phyloP scores from a whole-genome alignment of 2,113 vertebrate genomes.

The Pelvicachromis taeniatus region DNA sequence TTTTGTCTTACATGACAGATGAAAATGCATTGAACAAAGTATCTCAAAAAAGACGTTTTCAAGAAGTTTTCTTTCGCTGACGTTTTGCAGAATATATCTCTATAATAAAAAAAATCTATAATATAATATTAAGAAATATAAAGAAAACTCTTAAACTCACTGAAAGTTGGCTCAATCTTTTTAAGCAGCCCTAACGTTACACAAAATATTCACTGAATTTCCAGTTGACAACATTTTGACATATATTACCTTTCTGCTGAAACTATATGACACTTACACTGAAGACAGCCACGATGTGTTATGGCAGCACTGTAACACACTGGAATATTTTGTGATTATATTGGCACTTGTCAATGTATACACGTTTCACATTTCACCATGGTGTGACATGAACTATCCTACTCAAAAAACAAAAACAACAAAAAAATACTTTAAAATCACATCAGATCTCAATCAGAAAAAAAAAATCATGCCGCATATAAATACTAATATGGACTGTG shows the following conservation, averaged over 20 bases:
- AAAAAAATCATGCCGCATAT: not conserved
- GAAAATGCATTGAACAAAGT: not conserved
- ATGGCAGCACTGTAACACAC: not conserved
- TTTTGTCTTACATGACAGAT: not conserved
- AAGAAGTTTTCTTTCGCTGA: not conserved
- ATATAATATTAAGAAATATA: not conserved
- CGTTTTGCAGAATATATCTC: not conserved
- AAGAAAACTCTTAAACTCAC: not conserved
- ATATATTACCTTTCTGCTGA: slow-evolving; percentile 1
- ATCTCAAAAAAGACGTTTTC: not conserved
- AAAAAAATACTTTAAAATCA: not conserved
- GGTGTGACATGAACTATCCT: not conserved
- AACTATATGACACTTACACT: not conserved
- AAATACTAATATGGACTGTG: not conserved
- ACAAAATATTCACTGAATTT: not conserved
- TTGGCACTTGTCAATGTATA: not conserved
- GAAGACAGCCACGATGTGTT: not conserved
- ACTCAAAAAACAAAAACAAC: not conserved
- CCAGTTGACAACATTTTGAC: not conserved
- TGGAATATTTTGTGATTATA: not conserved
- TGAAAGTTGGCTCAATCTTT: not conserved
- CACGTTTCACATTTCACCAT: slow-evolving; percentile 2
- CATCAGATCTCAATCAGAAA: not conserved
- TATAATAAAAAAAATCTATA: not conserved
- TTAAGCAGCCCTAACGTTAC: not conserved